Conservation (phyloP, 1,140 invertebrate genomes). For the Heliconius eleuchia region DNA sequence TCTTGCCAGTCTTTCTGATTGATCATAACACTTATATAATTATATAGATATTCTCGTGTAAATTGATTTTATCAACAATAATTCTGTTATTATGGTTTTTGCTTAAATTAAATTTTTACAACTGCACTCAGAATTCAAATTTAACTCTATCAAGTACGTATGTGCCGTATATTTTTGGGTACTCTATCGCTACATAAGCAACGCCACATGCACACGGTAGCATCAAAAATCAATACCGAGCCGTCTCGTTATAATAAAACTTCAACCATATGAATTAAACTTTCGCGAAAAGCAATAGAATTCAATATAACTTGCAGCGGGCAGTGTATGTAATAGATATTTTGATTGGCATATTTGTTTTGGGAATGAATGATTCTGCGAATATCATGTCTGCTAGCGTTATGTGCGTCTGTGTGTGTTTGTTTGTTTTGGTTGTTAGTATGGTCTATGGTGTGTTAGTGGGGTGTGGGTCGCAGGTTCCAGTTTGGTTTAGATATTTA, state of each 20-base stretch:
- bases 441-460: not conserved
- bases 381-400: conserved; percentile 1
- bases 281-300: not conserved
- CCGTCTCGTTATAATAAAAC: not conserved
- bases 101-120: too few relatives aligned
- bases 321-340: not conserved
- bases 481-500: not conserved
- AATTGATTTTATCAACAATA: too few relatives aligned
- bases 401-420: not conserved
- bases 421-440: not conserved
- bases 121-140: too few relatives aligned
- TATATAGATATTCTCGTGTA: too few relatives aligned
- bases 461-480: not conserved
- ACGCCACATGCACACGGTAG: not conserved
- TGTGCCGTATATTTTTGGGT: not conserved
- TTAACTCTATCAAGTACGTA: too few relatives aligned
- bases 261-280: not conserved
- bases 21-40: too few relatives aligned
- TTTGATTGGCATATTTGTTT: conserved; percentile 11
- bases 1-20: too few relatives aligned
- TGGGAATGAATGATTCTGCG: not conserved
- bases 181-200: not conserved
- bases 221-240: conserved; percentile 5
- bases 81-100: too few relatives aligned
- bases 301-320: not conserved